These are phyloP conservation scores for Furcula furcula DNA, from an alignment of 2,888 invertebrate genomes.

Conservation along the genomic window DNA sequence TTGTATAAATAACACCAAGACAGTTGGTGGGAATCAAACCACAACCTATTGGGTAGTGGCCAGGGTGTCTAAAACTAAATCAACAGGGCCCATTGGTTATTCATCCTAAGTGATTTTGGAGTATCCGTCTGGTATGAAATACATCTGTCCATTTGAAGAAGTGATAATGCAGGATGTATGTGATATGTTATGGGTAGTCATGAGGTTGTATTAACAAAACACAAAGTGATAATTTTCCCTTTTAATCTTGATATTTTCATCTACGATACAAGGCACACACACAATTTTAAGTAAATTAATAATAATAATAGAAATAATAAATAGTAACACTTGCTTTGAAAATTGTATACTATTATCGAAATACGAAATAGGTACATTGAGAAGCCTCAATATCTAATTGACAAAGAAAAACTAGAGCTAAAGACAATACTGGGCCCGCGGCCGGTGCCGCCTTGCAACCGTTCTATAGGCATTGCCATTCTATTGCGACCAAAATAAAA, in stretches of 20 bases:
- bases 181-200: not conserved
- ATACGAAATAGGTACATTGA: constrained; percentile 49
- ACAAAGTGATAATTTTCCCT: constrained; percentile 77
- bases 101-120: no score
- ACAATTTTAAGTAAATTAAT: constrained; percentile 82
- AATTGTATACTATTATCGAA: constrained; percentile 61
- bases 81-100: no score
- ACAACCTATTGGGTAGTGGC: no score
- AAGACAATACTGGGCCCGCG: constrained; percentile 40
- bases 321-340: constrained; percentile 68
- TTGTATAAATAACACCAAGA: no score
- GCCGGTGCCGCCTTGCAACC: constrained; percentile 20
- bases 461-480: constrained; percentile 45
- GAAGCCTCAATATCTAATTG: constrained; percentile 56
- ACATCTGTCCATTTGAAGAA: no score
- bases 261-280: constrained; percentile 88
- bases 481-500: constrained; percentile 50
- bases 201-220: constrained; percentile 41
- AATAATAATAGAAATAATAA: constrained; percentile 73
- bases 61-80: no score
- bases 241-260: constrained; percentile 84
- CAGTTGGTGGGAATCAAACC: no score
- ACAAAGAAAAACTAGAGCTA: constrained; percentile 54
- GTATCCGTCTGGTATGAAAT: no score
- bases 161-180: no score